Percentiles rank a stretch among this genome's conserved stretches.
Evolutionary conservation across 2,113 vertebrate species (phyloP).

Genomic region (Prietella phreatophila): DNA sequence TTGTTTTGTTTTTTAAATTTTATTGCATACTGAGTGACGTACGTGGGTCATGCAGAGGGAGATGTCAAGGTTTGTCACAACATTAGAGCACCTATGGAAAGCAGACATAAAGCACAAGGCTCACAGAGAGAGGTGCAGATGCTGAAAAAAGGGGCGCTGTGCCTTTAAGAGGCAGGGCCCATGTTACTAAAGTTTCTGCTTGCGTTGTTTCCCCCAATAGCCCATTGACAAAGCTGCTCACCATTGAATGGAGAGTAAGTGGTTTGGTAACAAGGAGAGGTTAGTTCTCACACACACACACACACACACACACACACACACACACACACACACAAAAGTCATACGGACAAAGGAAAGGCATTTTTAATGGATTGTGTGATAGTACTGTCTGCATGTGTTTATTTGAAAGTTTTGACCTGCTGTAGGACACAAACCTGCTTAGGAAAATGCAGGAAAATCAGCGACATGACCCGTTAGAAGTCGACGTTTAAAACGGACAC

Average conservation of each 20-base stretch:
- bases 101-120: slow-evolving; percentile 37
- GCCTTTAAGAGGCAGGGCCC: slow-evolving; percentile 78
- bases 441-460: background rate
- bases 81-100: slow-evolving; percentile 52
- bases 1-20: too few relatives aligned
- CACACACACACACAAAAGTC: slow-evolving; percentile 51
- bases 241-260: slow-evolving; percentile 80
- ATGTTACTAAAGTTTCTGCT: slow-evolving; percentile 82
- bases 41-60: slow-evolving; percentile 15
- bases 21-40: background rate
- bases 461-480: background rate
- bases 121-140: slow-evolving; percentile 29
- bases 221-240: slow-evolving; percentile 81
- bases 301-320: slow-evolving; percentile 54
- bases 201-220: slow-evolving; percentile 84
- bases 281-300: slow-evolving; percentile 69
- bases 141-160: slow-evolving; percentile 62
- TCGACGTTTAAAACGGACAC: background rate
- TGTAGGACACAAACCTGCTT: background rate
- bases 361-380: slow-evolving; percentile 28
- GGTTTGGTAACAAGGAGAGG: slow-evolving; percentile 80
- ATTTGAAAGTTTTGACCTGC: background rate
- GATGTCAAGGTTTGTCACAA: slow-evolving; percentile 37
- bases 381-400: background rate
- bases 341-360: slow-evolving; percentile 40